These are phyloP conservation scores for Drosophila eohydei DNA, from an alignment of 2,888 invertebrate genomes.

Conservation along the genomic window DNA sequence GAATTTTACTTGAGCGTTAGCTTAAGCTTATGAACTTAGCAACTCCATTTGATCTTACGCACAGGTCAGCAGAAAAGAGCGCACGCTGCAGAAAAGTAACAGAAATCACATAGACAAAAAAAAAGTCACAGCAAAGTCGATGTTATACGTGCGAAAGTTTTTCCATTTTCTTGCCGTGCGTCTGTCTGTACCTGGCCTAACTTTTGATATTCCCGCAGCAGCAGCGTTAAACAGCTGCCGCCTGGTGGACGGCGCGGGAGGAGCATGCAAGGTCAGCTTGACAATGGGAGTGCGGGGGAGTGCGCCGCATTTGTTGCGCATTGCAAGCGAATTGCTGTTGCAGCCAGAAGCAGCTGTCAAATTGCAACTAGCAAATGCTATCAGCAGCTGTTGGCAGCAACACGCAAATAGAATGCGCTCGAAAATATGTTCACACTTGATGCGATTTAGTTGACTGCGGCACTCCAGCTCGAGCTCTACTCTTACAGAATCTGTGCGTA, in stretches of 20 bases:
- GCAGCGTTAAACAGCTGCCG: conserved; percentile 25
- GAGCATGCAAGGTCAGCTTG: conserved; percentile 5
- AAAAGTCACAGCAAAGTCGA: conserved; percentile 76
- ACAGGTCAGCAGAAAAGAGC: conserved; percentile 30
- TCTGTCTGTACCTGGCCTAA: conserved; percentile 44
- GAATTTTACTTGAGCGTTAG: not conserved
- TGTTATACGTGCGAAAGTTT: conserved; percentile 77
- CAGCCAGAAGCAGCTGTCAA: conserved; percentile 46
- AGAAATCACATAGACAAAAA: conserved; percentile 37
- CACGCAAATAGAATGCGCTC: conserved; percentile 28
- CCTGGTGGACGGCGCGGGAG: too few species aligned
- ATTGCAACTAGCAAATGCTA: conserved; percentile 43
- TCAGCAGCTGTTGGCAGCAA: conserved; percentile 51
- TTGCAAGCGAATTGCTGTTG: conserved; percentile 38
- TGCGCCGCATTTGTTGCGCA: conserved; percentile 60
- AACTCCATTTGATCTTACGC: not conserved
- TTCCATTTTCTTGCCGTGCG: conserved; percentile 68
- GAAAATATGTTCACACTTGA: conserved; percentile 12
- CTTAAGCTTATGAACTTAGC: not conserved
- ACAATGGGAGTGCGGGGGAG: conserved; percentile 20
- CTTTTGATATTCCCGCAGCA: conserved; percentile 33
- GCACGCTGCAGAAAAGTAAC: conserved; percentile 48
- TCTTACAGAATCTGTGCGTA: conserved; percentile 20
- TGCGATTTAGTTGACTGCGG: conserved; percentile 23
- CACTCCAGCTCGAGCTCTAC: not conserved